Percentiles rank a stretch among this genome's conserved stretches.
These are phyloP conservation scores for Cyprinodon diabolis DNA, from an alignment of 2,797 vertebrate species.

Conservation along the genomic window DNA sequence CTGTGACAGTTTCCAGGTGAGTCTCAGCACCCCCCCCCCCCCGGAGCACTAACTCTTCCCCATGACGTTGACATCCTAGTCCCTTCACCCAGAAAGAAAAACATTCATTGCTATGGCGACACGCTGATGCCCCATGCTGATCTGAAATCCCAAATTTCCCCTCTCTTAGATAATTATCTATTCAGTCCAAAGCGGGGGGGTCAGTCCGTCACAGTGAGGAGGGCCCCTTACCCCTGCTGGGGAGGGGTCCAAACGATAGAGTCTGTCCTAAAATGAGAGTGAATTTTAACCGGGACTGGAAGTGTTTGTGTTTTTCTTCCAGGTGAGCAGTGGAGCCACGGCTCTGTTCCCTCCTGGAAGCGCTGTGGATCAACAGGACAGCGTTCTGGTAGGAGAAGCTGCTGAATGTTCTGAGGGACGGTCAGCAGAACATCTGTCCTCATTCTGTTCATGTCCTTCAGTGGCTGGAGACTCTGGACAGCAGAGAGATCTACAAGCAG, in stretches of 20 bases:
- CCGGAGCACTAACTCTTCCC: too few species aligned
- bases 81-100: too few species aligned
- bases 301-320: conserved; percentile 17
- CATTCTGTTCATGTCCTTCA: conserved; percentile 60
- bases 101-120: too few species aligned
- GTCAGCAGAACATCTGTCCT: conserved; percentile 4
- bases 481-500: conserved; percentile 91
- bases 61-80: too few species aligned
- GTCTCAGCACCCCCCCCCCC: not conserved
- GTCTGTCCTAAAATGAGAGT: not conserved
- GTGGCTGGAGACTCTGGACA: conserved; percentile 92
- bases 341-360: conserved; percentile 92
- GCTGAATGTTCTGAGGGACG: not conserved
- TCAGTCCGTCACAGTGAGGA: too few species aligned
- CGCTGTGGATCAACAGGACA: conserved; percentile 83
- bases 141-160: too few species aligned
- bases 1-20: conserved; percentile 87
- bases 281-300: not conserved
- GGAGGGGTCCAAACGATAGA: too few species aligned
- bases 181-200: too few species aligned
- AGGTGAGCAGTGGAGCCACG: conserved; percentile 87
- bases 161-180: too few species aligned
- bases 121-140: too few species aligned
- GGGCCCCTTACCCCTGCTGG: too few species aligned
- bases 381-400: too few species aligned